Conservation (phyloP, 2,113 vertebrate genomes). For the Ochotona princeps region DNA sequence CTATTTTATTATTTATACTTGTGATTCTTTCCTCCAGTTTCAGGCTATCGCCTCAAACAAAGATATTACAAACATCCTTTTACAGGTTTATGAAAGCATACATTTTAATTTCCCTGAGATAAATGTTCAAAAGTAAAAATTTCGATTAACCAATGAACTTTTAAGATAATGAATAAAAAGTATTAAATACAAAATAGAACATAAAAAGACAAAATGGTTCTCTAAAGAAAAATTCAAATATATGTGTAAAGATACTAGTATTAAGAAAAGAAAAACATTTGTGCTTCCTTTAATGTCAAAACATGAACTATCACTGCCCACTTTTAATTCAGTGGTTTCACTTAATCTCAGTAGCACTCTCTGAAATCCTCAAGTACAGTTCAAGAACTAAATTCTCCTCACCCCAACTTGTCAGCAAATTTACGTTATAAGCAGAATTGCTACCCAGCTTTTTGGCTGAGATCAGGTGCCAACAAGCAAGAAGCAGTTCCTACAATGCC, state of each 20-base stretch:
- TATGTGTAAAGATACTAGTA: conserved; percentile 11
- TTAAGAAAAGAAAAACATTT: not conserved
- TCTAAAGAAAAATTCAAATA: conserved; percentile 46
- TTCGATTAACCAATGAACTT: conserved; percentile 11
- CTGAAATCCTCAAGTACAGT: not conserved
- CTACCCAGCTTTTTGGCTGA: no score
- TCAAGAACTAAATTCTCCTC: not conserved
- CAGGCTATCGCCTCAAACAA: not conserved
- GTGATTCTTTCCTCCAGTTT: not conserved
- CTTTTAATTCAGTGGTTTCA: not conserved
- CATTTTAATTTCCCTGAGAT: conserved; percentile 29
- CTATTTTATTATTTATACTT: no score
- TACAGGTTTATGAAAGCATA: not conserved
- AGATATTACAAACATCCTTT: not conserved
- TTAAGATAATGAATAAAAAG: not conserved
- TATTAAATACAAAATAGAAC: conserved; percentile 24
- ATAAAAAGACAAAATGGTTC: conserved; percentile 18
- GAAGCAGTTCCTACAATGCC: not conserved
- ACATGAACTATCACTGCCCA: not conserved
- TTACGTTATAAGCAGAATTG: not conserved
- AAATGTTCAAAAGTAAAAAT: conserved; percentile 19
- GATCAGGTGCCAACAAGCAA: not conserved
- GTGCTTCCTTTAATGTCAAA: not conserved
- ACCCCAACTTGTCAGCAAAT: not conserved
- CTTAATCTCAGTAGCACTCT: not conserved